Evolutionary conservation across 92 coral and sea anemone genomes (phyloP).

Genomic region (Micromussa lordhowensis): DNA sequence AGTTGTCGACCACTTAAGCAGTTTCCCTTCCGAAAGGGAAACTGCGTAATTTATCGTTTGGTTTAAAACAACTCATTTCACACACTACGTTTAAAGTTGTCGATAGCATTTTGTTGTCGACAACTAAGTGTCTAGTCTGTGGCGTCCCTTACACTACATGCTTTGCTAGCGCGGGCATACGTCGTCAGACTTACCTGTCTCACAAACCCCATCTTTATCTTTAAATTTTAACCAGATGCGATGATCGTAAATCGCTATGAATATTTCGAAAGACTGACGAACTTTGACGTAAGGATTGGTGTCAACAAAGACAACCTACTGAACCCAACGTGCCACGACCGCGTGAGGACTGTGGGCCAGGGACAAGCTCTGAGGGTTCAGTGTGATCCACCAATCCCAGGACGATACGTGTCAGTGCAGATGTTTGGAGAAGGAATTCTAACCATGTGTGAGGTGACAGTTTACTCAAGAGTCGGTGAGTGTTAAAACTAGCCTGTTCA

Average conservation of each 20-base stretch:
- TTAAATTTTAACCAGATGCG: conserved; percentile 73
- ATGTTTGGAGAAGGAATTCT: conserved; percentile 96
- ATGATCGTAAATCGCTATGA: conserved; percentile 84
- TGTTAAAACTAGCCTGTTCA: background rate
- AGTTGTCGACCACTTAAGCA: too few relatives aligned
- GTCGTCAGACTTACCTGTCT: too few relatives aligned
- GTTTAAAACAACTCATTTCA: too few relatives aligned
- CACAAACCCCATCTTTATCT: background rate
- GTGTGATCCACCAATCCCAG: conserved; percentile 97
- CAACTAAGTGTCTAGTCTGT: too few relatives aligned
- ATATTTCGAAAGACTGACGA: conserved; percentile 83
- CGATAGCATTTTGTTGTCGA: too few relatives aligned
- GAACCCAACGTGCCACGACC: conserved; percentile 96
- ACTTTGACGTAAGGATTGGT: conserved; percentile 93
- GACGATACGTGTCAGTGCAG: conserved; percentile 93
- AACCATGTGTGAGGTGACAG: conserved; percentile 90
- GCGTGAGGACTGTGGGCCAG: conserved; percentile 87
- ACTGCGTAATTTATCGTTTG: too few relatives aligned
- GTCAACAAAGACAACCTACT: conserved; percentile 53
- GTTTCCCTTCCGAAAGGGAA: too few relatives aligned
- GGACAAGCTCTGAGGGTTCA: conserved; percentile 92
- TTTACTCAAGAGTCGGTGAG: conserved; percentile 92
- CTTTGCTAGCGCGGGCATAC: too few relatives aligned
- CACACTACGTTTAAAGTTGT: too few relatives aligned
- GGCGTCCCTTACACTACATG: too few relatives aligned